Conservation (phyloP, 2,113 vertebrate species). For the Lathamus discolor region DNA sequence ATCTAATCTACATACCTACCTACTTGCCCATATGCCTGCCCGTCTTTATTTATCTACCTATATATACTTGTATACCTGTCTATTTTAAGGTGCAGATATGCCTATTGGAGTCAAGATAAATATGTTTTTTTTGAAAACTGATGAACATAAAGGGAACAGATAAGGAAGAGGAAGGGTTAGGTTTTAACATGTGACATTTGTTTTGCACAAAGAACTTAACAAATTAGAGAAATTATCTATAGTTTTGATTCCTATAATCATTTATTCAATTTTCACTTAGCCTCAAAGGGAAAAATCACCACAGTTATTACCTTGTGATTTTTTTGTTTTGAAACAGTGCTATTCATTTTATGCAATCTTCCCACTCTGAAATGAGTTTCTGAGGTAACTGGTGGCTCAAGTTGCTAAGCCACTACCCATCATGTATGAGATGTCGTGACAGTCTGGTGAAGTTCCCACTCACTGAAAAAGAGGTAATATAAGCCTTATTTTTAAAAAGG, state of each 20-base stretch:
- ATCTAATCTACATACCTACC: too few species aligned
- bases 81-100: not conserved
- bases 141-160: not conserved
- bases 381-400: fast-evolving
- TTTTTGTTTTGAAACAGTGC: not conserved
- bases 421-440: not conserved
- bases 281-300: not conserved
- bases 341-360: not conserved
- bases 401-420: not conserved
- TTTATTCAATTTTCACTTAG: not conserved
- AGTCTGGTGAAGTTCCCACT: not conserved
- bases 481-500: not conserved
- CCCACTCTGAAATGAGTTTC: not conserved
- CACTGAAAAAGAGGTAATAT: not conserved
- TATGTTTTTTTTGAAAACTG: not conserved
- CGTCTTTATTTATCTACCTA: not conserved
- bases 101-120: not conserved
- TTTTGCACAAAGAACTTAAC: not conserved
- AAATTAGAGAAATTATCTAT: not conserved
- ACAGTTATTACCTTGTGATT: fast-evolving
- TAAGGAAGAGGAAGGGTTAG: not conserved
- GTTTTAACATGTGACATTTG: not conserved
- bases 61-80: not conserved
- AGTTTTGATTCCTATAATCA: not conserved
- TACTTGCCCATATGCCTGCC: not conserved